Conservation (phyloP, 2,797 vertebrate genomes). For the Sandelia bainsii region DNA sequence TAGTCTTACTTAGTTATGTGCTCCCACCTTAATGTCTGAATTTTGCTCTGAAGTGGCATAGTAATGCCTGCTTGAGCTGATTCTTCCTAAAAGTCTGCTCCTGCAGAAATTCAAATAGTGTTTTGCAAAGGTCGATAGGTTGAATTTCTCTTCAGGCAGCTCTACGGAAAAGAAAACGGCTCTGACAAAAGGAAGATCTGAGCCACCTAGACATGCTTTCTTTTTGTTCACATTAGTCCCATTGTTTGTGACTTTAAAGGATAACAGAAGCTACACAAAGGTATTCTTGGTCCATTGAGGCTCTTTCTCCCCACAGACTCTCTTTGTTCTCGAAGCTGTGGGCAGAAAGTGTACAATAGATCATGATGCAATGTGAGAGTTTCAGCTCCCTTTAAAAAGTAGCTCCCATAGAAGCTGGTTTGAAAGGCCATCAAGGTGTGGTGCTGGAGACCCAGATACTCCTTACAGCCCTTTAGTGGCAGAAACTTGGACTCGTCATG, state of each 20-base stretch:
- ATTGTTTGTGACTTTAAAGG: constrained; percentile 79
- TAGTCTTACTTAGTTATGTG: background rate
- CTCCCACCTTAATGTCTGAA: constrained; percentile 21
- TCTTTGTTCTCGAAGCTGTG: constrained; percentile 73
- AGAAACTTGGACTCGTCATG: constrained; percentile 9
- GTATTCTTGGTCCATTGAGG: constrained; percentile 66
- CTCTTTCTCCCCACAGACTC: constrained; percentile 57
- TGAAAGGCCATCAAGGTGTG: constrained; percentile 67
- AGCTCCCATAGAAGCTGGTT: constrained; percentile 42
- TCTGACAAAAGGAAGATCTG: constrained; percentile 59
- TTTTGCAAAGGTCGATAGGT: constrained; percentile 25
- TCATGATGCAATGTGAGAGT: constrained; percentile 71
- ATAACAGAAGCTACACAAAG: constrained; percentile 69
- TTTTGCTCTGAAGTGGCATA: constrained; percentile 37
- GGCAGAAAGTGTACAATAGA: constrained; percentile 75
- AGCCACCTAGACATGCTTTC: constrained; percentile 53
- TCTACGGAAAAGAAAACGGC: constrained; percentile 26
- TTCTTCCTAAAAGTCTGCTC: constrained; percentile 36
- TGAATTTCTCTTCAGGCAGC: constrained; percentile 43
- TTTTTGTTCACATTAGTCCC: constrained; percentile 68
- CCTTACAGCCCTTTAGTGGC: constrained; percentile 24
- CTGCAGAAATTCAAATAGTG: constrained; percentile 40
- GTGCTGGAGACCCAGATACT: constrained; percentile 36
- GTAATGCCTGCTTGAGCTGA: background rate
- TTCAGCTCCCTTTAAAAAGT: constrained; percentile 56